Base-by-base conservation (phyloP, 2,113 vertebrate genomes). In the Taurulus bubalis region DNA sequence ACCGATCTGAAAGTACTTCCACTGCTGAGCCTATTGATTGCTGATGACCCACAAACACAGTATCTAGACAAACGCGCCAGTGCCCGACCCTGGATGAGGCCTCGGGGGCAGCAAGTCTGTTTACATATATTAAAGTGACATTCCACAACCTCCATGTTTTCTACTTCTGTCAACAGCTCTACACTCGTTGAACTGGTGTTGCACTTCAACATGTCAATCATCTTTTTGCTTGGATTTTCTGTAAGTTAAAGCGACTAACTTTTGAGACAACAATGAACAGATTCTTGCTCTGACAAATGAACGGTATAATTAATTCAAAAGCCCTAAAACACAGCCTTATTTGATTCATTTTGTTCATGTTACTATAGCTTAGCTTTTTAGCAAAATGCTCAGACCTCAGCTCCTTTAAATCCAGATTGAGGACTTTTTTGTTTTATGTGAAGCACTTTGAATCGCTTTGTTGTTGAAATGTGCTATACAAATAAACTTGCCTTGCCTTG, bases 41-140 rank as follows among this genome's bases (percentile, higher is more conserved):
- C 66, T 77, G 85, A 75, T 90, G 91, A 91, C 91, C 91, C 89
- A 94, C 86, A 89, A 90, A 90, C 83, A 90, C 71, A 75, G 62
- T 66, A 75, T 80, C 65, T 71, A 60, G 71, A 74, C 81, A 45
- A 77, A 65, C 58, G 65, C 70, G 65, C 8, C 47, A 72, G 62
- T 70, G 64, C 8, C 78, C 71, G 77, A 79, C 84, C 64, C 55
- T 71, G 71, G 87, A 82, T 76, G 71, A 81, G 75, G 59, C 74
- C 80, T 83, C 56, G 2, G 73, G 73, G 83, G 83, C 85, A 49
- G 26, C 26, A 40, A 42, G 32, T 70, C 67, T 67, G 24, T 72
- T 71, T 75, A 68, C 45, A 34, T 47, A 49, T 8, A 30, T 24
- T 34, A 10, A 53, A 82, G 60, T 58, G 51, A 71, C 70, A 63